phyloP scores from a whole-genome alignment of 2,113 vertebrate genomes.

The Platichthys flesus region DNA sequence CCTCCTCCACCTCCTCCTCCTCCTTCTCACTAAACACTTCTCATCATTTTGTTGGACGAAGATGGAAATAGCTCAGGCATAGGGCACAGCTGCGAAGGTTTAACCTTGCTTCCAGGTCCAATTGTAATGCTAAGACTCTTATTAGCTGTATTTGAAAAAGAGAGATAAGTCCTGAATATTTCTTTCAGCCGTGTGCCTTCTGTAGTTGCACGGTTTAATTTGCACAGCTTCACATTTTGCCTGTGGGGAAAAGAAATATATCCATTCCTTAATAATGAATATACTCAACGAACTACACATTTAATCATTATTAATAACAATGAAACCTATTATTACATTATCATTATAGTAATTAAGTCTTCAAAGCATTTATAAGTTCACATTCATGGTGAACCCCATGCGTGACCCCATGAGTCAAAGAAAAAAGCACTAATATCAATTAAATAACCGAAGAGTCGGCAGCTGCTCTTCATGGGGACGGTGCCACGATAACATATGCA shows the following conservation, averaged over 20 bases:
- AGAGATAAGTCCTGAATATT: constrained; percentile 39
- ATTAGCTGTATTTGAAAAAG: constrained; percentile 50
- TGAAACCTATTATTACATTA: neutral
- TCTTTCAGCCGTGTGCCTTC: constrained; percentile 24
- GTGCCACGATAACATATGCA: constrained; percentile 56
- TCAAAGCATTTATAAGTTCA: neutral
- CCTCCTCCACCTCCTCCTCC: constrained; percentile 6
- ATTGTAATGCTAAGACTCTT: constrained; percentile 52
- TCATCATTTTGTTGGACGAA: constrained; percentile 36
- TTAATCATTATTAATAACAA: neutral
- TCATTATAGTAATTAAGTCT: neutral
- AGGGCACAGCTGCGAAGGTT: constrained; percentile 66
- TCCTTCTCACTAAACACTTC: constrained; percentile 52
- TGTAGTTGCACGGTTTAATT: constrained; percentile 48
- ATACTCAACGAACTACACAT: neutral
- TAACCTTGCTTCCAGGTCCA: constrained; percentile 64
- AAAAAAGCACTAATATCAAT: neutral
- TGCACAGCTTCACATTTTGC: constrained; percentile 48
- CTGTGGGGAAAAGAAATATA: constrained; percentile 23
- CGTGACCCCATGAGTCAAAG: too few relatives aligned
- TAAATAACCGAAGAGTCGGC: neutral
- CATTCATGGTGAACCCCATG: neutral
- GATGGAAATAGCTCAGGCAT: constrained; percentile 33
- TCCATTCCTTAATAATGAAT: constrained; percentile 34
- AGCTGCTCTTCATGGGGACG: constrained; percentile 6